Base-by-base conservation (phyloP, 2,797 vertebrate species). In the Sandelia bainsii region DNA sequence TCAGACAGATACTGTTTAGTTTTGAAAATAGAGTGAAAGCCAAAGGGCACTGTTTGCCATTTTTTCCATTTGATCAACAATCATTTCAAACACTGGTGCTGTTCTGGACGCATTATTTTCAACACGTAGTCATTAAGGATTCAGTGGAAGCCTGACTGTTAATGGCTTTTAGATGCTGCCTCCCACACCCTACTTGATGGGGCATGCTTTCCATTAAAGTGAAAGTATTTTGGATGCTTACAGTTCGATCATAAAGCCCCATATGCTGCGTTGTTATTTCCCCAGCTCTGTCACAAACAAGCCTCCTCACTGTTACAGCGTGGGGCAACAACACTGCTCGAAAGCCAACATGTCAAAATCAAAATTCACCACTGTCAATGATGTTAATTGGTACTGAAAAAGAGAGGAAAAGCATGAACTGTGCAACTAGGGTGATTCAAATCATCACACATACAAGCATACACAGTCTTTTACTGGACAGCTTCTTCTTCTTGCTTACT, bases 311-410 rank as follows among this genome's bases (percentile, higher is more conserved):
- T 54, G 83, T 76, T 85, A 56, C 83, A 34, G 76, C 67, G 12
- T 57, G 52, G 69, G 73, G 62, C 54, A 63, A 85, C 78, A 72
- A 63, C 75, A 37, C 84, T n/a, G 82, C 62, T 42, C 80, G 81
- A 90, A 90, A 92, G 86, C 87, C 72, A 70, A 84, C 59, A 54
- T 87, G 90, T 91, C 90, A 88, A 84, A 91, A 87, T 90, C 89
- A 49, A 81, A 89, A 93, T 89, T 74, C 88, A 88, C 93, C 91
- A 91, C 88, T 80, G 87, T 89, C 90, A 82, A 11, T 27, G 76
- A 58, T n/a, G 50, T 72, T 90, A 91, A 92, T 80, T 90, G 89
- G 77, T 84, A 48, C 65, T 80, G 80, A 83, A 82, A 85, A 72
- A 63, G 59, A 75, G 61, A 76, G 64, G 69, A 67, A 66, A 75